phyloP scores from a whole-genome alignment of 2,113 vertebrate species.

The Corythornis madagascariensis region DNA sequence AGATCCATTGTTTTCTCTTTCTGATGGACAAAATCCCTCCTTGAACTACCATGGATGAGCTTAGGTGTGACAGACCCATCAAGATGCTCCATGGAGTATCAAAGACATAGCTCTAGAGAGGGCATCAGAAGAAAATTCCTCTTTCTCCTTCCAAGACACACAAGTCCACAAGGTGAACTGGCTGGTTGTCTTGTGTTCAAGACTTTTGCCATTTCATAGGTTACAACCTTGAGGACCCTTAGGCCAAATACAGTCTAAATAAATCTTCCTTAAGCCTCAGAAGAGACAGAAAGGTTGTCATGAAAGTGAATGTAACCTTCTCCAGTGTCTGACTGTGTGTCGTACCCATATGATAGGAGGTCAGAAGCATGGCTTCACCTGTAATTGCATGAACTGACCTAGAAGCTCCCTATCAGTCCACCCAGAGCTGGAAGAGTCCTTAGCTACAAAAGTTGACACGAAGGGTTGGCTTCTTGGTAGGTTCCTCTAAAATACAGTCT shows the following conservation, averaged over 20 bases:
- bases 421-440: background rate
- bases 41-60: accelerated
- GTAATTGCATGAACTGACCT: background rate
- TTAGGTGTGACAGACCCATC: background rate
- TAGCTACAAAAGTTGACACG: background rate
- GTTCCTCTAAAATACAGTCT: background rate
- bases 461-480: background rate
- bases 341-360: background rate
- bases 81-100: background rate
- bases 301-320: background rate
- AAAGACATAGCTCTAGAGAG: background rate
- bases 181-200: background rate
- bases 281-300: background rate
- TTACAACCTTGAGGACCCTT: background rate
- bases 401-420: background rate
- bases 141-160: background rate
- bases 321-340: background rate
- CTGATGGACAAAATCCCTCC: background rate
- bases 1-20: background rate
- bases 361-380: background rate
- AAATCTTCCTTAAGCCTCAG: background rate
- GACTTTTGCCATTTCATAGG: background rate
- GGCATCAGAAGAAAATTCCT: background rate
- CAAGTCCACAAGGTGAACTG: background rate
- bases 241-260: background rate